Evolutionary conservation across 1,140 invertebrate genomes (phyloP).

Genomic region (Vanessa tameamea): DNA sequence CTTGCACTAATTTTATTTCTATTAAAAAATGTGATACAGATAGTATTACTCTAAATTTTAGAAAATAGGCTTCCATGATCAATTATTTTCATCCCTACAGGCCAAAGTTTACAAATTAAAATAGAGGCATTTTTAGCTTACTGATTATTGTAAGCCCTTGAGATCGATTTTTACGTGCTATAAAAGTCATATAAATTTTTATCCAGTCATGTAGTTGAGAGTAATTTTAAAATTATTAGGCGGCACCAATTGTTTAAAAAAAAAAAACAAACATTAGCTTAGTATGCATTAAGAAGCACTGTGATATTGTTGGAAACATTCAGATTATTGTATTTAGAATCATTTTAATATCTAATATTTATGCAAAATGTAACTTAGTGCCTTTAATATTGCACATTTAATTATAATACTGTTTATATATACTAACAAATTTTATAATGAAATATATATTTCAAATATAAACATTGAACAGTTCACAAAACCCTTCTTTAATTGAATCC

Average conservation of each 20-base stretch:
- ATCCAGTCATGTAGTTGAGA: no score
- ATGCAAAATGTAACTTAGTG: not conserved
- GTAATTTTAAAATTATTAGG: no score
- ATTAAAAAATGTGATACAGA: no score
- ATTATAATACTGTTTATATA: slow-evolving; percentile 1
- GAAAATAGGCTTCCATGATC: no score
- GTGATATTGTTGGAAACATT: not conserved
- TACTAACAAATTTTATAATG: not conserved
- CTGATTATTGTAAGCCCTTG: no score
- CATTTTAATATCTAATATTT: not conserved
- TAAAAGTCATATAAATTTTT: no score
- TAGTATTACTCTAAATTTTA: no score
- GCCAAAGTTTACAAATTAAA: no score
- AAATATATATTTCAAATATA: not conserved
- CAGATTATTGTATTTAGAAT: not conserved
- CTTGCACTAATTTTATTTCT: no score
- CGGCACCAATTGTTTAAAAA: not conserved
- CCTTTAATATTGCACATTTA: slow-evolving; percentile 1
- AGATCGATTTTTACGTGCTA: no score
- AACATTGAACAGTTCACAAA: not conserved
- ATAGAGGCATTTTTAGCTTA: no score
- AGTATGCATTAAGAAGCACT: not conserved
- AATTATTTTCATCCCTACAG: no score
- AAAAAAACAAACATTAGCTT: not conserved
- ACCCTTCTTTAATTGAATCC: not conserved